Base-by-base conservation (phyloP, 2,888 invertebrate genomes). In the Branchellion lobata region DNA sequence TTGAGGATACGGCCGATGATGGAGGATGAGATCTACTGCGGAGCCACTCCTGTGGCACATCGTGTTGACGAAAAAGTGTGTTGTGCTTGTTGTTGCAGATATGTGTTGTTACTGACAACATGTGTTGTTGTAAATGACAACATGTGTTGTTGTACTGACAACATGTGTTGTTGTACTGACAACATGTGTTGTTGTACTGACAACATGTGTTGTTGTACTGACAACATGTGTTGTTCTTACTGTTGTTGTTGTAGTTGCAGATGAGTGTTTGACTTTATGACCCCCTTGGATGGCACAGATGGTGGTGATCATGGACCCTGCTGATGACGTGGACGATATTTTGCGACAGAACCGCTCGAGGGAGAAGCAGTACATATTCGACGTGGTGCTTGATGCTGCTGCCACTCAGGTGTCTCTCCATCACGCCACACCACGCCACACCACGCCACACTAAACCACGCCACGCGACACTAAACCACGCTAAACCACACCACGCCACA, bases 291-390 rank as follows among this genome's bases (percentile, higher is more conserved):
- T n/a, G 5, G 14, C 51, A 53, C 87, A 92, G 92, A 90, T 91
- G 87, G 90, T 92, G n/a, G 89, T 92, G 76, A 86, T 92, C 79
- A 90, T 92, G 85, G 92, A 92, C 82, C 89, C 89, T 5, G 90
- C 90, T 57, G 90, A 90, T 72, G 88, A 89, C 81, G 87, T 88
- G 68, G 88, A 89, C 83, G 89, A 90, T 85, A 90, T 92, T 65
- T 88, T 93, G 74, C 90, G 93, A 29, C 92, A 92, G 83, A 92
- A 92, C 86, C 88, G 92, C 74, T 91, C 88, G 27, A 85, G 89
- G 80, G 94, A 95, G 82, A 92, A 93, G 82, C 93, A 94, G 86
- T 96, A 94, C 88, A 91, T 92, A 1, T 97, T 94, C 87, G 96
- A 97, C 86, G 90, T 92, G 78, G 94, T 94, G 11, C 95, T 96